Evolutionary conservation across 1,140 invertebrate genomes (phyloP).

Genomic region (Macrotrachela quadricornifera): DNA sequence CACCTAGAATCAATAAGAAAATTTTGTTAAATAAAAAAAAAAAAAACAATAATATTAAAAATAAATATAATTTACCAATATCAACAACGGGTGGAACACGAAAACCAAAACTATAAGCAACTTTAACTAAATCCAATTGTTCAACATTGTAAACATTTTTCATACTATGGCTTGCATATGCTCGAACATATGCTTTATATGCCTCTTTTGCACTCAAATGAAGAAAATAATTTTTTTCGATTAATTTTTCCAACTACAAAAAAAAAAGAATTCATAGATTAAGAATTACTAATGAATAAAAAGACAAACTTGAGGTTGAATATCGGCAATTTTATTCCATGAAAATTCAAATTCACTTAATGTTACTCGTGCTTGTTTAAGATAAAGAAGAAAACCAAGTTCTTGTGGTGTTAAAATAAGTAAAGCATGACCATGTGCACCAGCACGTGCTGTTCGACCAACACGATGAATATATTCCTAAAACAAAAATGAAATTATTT

Average conservation of each 20-base stretch:
- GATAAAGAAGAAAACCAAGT: conserved; percentile 69
- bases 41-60: too few species aligned
- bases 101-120: conserved; percentile 83
- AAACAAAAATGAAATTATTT: conserved; percentile 6
- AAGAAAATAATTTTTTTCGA: conserved; percentile 80
- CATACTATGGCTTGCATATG: conserved; percentile 84
- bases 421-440: conserved; percentile 71
- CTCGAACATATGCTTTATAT: conserved; percentile 79
- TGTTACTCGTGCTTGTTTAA: conserved; percentile 81
- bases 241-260: conserved; percentile 72
- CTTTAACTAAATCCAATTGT: conserved; percentile 60
- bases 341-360: conserved; percentile 93
- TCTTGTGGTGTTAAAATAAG: conserved; percentile 79
- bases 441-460: conserved; percentile 83
- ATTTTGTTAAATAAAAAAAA: too few species aligned
- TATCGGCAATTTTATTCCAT: conserved; percentile 85
- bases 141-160: conserved; percentile 86
- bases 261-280: conserved; percentile 18
- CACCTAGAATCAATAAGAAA: too few species aligned
- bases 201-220: conserved; percentile 85
- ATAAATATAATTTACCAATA: conserved; percentile 36
- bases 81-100: conserved; percentile 70
- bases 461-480: conserved; percentile 52
- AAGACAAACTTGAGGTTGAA: conserved; percentile 55
- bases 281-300: not conserved